These are phyloP conservation scores for Calameuta idolon DNA, from an alignment of 2,888 invertebrate species.

Conservation along the genomic window DNA sequence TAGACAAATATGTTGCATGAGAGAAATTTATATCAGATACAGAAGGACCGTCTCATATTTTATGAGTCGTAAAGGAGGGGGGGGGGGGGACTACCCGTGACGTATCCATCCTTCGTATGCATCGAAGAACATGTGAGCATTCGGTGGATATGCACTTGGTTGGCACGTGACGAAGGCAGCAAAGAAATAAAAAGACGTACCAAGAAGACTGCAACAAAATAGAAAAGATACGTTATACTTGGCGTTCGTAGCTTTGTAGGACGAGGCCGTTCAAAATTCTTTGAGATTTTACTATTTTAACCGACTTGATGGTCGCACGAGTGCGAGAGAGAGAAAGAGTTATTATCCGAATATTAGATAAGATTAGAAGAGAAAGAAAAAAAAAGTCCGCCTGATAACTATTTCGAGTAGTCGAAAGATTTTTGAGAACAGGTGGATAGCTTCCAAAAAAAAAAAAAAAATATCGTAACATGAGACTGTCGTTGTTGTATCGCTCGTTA, in stretches of 20 bases:
- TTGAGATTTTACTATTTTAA: background rate
- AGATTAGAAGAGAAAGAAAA: constrained; percentile 5
- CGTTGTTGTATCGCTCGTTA: constrained; percentile 7
- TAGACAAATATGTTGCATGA: constrained; percentile 10
- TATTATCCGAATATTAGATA: constrained; percentile 13
- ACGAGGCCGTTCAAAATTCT: background rate
- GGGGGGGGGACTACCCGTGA: constrained; percentile 9
- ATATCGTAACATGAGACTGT: constrained; percentile 5
- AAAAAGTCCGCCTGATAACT: constrained; percentile 10
- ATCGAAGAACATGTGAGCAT: background rate
- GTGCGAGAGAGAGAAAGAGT: background rate
- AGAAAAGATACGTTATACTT: background rate
- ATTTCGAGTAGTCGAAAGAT: constrained; percentile 16
- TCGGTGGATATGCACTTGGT: background rate
- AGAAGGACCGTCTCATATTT: constrained; percentile 20
- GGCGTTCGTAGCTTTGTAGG: background rate
- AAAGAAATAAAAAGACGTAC: background rate
- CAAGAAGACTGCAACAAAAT: background rate
- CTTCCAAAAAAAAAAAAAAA: constrained; percentile 16
- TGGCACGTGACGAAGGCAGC: background rate
- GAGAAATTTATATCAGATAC: constrained; percentile 19
- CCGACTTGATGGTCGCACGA: background rate
- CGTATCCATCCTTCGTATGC: background rate
- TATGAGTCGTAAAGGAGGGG: constrained; percentile 9
- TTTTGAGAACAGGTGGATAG: constrained; percentile 1